These are phyloP conservation scores for Rhincodon typus DNA, from an alignment of 2,797 vertebrate genomes.

Conservation along the genomic window DNA sequence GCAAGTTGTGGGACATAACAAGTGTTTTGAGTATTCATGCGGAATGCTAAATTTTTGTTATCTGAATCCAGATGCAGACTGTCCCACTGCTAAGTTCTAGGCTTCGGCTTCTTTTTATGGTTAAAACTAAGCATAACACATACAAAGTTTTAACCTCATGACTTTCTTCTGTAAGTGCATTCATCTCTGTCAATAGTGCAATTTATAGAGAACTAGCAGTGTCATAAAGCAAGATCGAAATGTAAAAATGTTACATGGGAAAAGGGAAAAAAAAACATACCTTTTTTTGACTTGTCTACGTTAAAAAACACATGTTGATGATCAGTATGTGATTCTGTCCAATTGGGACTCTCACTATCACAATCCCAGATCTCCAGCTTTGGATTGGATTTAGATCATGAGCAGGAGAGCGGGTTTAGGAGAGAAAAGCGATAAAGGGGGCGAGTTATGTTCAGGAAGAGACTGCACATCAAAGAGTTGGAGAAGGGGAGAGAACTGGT, in stretches of 20 bases:
- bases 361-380: too few relatives aligned
- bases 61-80: background rate
- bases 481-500: too few relatives aligned
- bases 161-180: background rate
- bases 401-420: too few relatives aligned
- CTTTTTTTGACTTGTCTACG: background rate
- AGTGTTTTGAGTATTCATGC: background rate
- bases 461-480: too few relatives aligned
- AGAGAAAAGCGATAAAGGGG: too few relatives aligned
- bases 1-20: background rate
- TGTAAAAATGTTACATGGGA: too few relatives aligned
- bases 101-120: background rate
- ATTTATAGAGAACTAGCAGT: background rate
- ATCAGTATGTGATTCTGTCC: background rate
- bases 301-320: background rate
- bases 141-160: background rate
- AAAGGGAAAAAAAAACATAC: background rate
- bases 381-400: too few relatives aligned
- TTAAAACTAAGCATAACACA: background rate
- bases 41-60: too few relatives aligned
- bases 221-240: background rate
- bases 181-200: background rate
- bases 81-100: background rate
- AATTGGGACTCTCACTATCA: too few relatives aligned
- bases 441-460: too few relatives aligned